phyloP scores from a whole-genome alignment of 2,113 vertebrate genomes.

The Peucedramus taeniatus region DNA sequence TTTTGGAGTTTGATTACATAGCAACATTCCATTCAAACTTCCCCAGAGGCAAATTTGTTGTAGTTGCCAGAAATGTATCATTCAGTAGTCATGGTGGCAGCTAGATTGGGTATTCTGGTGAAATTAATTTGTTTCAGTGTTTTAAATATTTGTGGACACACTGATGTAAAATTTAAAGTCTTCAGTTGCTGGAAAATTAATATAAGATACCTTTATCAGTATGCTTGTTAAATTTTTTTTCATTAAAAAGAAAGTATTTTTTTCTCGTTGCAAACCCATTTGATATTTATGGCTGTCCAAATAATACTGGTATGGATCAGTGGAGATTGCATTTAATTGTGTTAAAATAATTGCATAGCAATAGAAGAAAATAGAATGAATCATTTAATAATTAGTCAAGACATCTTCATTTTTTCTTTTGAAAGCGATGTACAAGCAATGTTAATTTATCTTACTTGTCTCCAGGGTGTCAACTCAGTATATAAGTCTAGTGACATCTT shows the following conservation, averaged over 20 bases:
- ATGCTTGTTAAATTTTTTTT: neutral
- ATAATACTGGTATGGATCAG: neutral
- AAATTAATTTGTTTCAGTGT: neutral
- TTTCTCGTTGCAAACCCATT: neutral
- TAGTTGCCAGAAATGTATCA: conserved; percentile 36
- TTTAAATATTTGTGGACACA: neutral
- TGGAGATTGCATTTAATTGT: neutral
- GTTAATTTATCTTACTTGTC: neutral
- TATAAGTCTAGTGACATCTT: neutral
- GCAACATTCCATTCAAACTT: conserved; percentile 43
- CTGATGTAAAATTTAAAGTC: neutral
- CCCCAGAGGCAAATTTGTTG: neutral
- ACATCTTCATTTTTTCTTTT: neutral
- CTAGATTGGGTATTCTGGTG: neutral
- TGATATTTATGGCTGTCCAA: neutral
- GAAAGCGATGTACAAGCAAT: fast-evolving
- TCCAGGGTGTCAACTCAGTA: neutral
- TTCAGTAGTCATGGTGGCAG: neutral
- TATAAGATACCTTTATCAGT: neutral
- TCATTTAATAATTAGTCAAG: neutral
- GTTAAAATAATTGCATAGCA: neutral
- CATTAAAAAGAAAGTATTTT: neutral
- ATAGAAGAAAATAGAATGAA: neutral
- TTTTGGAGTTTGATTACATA: conserved; percentile 30
- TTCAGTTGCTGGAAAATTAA: neutral